Evolutionary conservation across 2,113 vertebrate species (phyloP).

Genomic region (Oriolus oriolus): DNA sequence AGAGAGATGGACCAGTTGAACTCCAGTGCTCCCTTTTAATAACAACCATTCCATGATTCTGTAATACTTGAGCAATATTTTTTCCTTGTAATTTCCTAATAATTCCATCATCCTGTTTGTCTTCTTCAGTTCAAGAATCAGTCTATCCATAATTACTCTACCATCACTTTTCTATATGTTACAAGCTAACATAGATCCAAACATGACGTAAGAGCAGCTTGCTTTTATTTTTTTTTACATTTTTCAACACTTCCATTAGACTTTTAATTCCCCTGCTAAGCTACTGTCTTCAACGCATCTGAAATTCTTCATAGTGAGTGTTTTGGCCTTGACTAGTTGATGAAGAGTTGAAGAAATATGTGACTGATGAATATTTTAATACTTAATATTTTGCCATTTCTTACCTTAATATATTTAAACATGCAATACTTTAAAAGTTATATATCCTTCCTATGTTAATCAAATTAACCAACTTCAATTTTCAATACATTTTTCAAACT

Average conservation of each 20-base stretch:
- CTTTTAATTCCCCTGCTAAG: not conserved
- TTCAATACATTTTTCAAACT: accelerated
- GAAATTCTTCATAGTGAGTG: not conserved
- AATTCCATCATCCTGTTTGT: not conserved
- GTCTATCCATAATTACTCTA: not conserved
- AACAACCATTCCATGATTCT: not conserved
- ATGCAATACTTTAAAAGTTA: not conserved
- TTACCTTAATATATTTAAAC: not conserved
- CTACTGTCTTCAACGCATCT: not conserved
- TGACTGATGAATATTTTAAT: not conserved
- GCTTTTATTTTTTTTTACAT: not conserved
- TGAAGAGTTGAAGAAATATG: not conserved
- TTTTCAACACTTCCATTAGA: not conserved
- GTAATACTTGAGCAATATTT: not conserved
- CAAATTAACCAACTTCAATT: not conserved
- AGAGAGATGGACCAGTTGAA: not conserved
- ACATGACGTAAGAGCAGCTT: not conserved
- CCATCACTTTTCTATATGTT: not conserved
- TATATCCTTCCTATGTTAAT: not conserved
- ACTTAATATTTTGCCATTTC: not conserved
- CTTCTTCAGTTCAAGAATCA: not conserved
- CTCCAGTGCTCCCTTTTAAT: not conserved
- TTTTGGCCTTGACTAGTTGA: not conserved
- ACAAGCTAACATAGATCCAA: not conserved
- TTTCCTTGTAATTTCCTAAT: not conserved